phyloP scores from a whole-genome alignment of 2,888 invertebrate species.

The Exephanes ischioxanthus region DNA sequence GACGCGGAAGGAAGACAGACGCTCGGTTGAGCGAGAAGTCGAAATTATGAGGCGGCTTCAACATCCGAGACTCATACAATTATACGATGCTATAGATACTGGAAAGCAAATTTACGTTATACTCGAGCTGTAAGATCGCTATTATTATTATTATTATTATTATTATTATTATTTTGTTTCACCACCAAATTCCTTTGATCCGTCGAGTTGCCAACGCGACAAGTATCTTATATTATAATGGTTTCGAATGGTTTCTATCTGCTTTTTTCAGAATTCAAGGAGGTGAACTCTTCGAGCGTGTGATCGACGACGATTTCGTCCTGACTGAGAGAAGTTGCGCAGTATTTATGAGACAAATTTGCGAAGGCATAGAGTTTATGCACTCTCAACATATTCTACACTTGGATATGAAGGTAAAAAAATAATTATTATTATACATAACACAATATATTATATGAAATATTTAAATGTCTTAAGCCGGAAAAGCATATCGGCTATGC shows the following conservation, averaged over 20 bases:
- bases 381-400: constrained; percentile 98
- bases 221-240: background rate
- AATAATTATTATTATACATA: background rate
- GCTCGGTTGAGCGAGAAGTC: constrained; percentile 97
- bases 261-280: constrained; percentile 93
- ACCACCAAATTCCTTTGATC: constrained; percentile 54
- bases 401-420: constrained; percentile 96
- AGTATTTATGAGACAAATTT: constrained; percentile 98
- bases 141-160: constrained; percentile 30
- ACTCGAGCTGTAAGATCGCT: constrained; percentile 95
- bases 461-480: no score
- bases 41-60: constrained; percentile 98
- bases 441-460: background rate
- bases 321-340: constrained; percentile 98
- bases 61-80: constrained; percentile 97
- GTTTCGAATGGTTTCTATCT: background rate
- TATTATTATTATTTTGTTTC: constrained; percentile 1
- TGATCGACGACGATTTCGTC: constrained; percentile 99
- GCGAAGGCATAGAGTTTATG: constrained; percentile 98
- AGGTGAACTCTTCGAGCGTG: constrained; percentile 99
- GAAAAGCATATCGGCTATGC: no score
- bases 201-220: constrained; percentile 44
- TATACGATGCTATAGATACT: constrained; percentile 98
- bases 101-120: constrained; percentile 98
- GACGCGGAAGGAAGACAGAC: constrained; percentile 93